A percentile compares a stretch with the other conserved stretches of the same genome.
These are phyloP conservation scores for Anastrepha ludens DNA, from an alignment of 1,140 invertebrate species.

Conservation along the genomic window DNA sequence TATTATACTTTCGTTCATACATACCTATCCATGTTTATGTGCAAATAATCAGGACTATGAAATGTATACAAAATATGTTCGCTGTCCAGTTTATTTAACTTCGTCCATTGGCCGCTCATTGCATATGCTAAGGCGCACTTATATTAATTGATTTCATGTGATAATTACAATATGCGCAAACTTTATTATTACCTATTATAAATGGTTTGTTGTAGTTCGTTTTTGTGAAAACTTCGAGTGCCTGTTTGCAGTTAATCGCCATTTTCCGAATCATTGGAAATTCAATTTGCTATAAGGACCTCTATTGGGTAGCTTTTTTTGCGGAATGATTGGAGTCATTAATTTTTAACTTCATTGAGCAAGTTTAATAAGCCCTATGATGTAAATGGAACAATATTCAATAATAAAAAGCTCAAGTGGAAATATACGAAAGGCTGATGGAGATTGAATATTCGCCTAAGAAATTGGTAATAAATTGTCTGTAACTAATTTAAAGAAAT, in stretches of 20 bases:
- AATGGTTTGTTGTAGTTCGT: slow-evolving; percentile 15
- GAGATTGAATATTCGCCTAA: no score
- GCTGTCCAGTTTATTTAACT: background rate
- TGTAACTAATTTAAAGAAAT: no score
- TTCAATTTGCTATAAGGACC: background rate
- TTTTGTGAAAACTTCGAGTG: background rate
- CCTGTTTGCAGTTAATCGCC: background rate
- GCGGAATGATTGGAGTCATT: background rate
- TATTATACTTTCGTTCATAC: background rate
- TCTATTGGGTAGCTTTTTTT: no score
- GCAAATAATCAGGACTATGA: background rate
- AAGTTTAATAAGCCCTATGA: background rate
- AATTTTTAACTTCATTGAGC: background rate
- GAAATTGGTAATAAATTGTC: no score
- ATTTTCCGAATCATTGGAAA: slow-evolving; percentile 6
- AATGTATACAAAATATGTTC: slow-evolving; percentile 1
- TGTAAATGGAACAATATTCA: no score
- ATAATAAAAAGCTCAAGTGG: no score
- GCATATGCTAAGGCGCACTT: slow-evolving; percentile 45
- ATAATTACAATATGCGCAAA: slow-evolving; percentile 36
- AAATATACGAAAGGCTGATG: no score
- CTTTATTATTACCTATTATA: slow-evolving; percentile 24
- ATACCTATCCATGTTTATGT: background rate
- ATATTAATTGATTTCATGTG: slow-evolving; percentile 30
- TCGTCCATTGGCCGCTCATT: background rate